Evolutionary conservation across 2,888 invertebrate genomes (phyloP), one percentile per base, ranked within the genome.

Genomic region (Leptothorax acervorum): DNA sequence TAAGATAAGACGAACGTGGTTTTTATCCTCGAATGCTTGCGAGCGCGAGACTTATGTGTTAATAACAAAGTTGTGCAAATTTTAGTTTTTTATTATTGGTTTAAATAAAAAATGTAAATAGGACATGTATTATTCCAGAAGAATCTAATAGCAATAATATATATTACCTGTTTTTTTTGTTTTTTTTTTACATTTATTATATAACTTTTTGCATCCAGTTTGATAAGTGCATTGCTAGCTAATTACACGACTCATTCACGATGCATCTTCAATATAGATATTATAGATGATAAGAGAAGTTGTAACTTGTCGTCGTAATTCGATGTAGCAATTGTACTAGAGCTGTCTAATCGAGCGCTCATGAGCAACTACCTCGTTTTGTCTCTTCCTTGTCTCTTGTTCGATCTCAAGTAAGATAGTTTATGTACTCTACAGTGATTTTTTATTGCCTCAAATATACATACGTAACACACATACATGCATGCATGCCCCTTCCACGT

Each of bases 181-280:
- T 42, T 23, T 23, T 73, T 73, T 42, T 66, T 45, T 28, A 73
- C n/a, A 60, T 42, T 60, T 42, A n/a, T 73, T 18, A 12, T 60
- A 42, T 42, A 42, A 57, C 2, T 18, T 39, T 62, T 48, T 31
- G 53, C 31, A 42, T 76, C n/a, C 35, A n/a, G 9, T 53, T 63
- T 9, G 48, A 74, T 81, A 86, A 85, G 81, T 75, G 79, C 68
- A 0, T 42, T 63, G 5, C n/a, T 39, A 65, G 60, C 23, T 42
- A 73, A 42, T 75, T 39, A 65, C 11, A 23, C 9, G n/a, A 62
- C 5, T 31, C 60, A 45, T 42, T 51, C 15, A 39, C 15, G 15
- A 63, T 42, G 9, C 39, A 55, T 53, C 51, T 42, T 28, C 11
- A 39, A 42, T 57, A 60, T 18, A 57, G 28, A 42, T 73, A 12